A percentile compares a stretch with the other conserved stretches of the same genome.
phyloP scores from a whole-genome alignment of 2,113 vertebrate genomes.

The Gambusia holbrooki region DNA sequence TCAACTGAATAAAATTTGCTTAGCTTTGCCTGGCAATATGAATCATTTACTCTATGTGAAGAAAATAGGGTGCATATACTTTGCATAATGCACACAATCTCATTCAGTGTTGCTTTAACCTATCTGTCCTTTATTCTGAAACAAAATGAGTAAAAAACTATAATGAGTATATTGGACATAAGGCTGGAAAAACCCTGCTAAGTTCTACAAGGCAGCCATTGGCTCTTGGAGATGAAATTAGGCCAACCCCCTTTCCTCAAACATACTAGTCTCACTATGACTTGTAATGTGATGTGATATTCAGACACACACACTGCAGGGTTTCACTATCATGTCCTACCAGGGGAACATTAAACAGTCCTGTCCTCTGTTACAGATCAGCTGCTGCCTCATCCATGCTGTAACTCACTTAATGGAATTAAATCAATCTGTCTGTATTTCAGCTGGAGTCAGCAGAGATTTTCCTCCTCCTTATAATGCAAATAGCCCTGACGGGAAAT shows the following conservation, averaged over 20 bases:
- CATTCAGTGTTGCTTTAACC: slow-evolving; percentile 15
- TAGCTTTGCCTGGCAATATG: not conserved
- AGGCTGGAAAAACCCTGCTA: slow-evolving; percentile 48
- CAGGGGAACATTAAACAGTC: slow-evolving; percentile 7
- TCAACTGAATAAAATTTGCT: not conserved
- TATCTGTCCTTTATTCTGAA: slow-evolving; percentile 46
- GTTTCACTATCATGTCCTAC: not conserved
- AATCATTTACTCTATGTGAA: not conserved
- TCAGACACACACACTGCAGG: slow-evolving; percentile 1
- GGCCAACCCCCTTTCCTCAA: slow-evolving; percentile 23
- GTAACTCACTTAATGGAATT: slow-evolving; percentile 66
- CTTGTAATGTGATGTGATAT: slow-evolving; percentile 32
- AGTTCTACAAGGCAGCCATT: slow-evolving; percentile 24
- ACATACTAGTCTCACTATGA: slow-evolving; percentile 29
- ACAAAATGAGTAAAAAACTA: slow-evolving; percentile 26
- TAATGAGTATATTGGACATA: slow-evolving; percentile 39
- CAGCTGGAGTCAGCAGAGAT: slow-evolving; percentile 62
- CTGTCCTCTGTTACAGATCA: slow-evolving; percentile 23
- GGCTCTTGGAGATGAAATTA: slow-evolving; percentile 61
- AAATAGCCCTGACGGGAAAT: slow-evolving; percentile 34
- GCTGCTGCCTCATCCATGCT: slow-evolving; percentile 32
- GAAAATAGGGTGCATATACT: not conserved
- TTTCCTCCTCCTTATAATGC: slow-evolving; percentile 39
- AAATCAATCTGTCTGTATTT: slow-evolving; percentile 61
- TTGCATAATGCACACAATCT: slow-evolving; percentile 4